Base-by-base conservation (phyloP, 2,797 vertebrate species). In the Falco biarmicus region DNA sequence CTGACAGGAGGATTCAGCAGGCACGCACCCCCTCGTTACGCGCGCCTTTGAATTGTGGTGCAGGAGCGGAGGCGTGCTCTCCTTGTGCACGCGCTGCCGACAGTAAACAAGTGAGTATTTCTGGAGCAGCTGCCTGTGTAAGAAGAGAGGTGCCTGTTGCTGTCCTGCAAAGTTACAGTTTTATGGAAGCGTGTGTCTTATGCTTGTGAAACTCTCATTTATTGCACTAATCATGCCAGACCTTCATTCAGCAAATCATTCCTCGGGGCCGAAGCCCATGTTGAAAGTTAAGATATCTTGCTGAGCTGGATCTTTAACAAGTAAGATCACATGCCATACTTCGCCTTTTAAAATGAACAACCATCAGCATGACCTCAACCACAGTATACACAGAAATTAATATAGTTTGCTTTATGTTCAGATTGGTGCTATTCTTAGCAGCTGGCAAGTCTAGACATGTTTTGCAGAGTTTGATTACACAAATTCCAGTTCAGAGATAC, bases 51-150 rank as follows among this genome's bases (percentile, higher is more conserved):
- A 84, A 82, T 82, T 8, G 65, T 5, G 15, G 61, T 7, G 29
- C 65, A 25, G 54, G 73, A 29, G 91, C 4, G 5, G 81, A 93
- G 88, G 78, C 77, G 43, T 69, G 78, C 19, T 73, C 83, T 82
- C 79, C 78, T 25, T 56, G 53, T 68, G 70, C 34, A 29, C 28
- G 3, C 32, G 3, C 59, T 76, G 84, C 41, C 45, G 13, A 25
- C 85, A 13, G 32, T 78, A 96, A 96, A 95, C 95, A 95, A 85
- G 53, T 13, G 34, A 88, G 84, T 50, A 70, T 86, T 93, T 96
- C 90, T 89, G 95, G 76, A 92, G 87, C 96, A 97, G 94, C 94
- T 97, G 84, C 59, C 53, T 15, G 24, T 87, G 48, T 87, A 93
- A 96, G 91, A 45, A 76, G 61, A 96, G 85, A 92, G 75, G 79